phyloP scores from a whole-genome alignment of 2,113 vertebrate genomes.

The Potamarius usumacintae region DNA sequence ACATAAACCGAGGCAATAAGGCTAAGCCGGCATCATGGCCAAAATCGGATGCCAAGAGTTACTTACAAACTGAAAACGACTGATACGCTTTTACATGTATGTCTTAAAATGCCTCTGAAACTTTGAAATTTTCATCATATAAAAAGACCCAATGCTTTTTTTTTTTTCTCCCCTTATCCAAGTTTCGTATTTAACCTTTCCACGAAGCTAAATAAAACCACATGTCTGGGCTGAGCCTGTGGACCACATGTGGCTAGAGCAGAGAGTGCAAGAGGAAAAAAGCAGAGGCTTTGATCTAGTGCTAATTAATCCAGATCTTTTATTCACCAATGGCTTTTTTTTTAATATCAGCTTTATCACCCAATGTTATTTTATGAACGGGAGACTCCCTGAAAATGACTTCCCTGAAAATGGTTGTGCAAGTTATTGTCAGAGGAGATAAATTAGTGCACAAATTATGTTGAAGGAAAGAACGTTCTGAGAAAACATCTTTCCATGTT shows the following conservation, averaged over 20 bases:
- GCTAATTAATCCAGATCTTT: slow-evolving; percentile 62
- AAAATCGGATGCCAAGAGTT: slow-evolving; percentile 43
- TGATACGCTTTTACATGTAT: slow-evolving; percentile 50
- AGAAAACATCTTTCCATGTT: background rate
- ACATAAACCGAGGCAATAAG: slow-evolving; percentile 50
- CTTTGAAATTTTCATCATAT: slow-evolving; percentile 58
- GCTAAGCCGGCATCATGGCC: slow-evolving; percentile 37
- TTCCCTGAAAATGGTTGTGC: slow-evolving; percentile 10
- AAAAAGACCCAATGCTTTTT: slow-evolving; percentile 61
- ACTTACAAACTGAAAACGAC: slow-evolving; percentile 40
- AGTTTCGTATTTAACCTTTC: slow-evolving; percentile 75
- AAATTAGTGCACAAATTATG: slow-evolving; percentile 14
- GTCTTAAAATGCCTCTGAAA: slow-evolving; percentile 60
- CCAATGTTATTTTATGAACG: slow-evolving; percentile 38
- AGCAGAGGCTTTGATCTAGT: slow-evolving; percentile 57
- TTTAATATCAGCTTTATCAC: slow-evolving; percentile 46
- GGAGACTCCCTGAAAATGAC: slow-evolving; percentile 25
- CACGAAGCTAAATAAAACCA: slow-evolving; percentile 73
- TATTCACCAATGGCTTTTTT: slow-evolving; percentile 47
- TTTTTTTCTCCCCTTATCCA: slow-evolving; percentile 60
- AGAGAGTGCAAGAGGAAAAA: slow-evolving; percentile 36
- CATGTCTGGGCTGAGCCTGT: slow-evolving; percentile 67
- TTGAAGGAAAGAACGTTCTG: background rate
- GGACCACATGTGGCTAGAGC: slow-evolving; percentile 63
- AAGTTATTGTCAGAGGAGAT: slow-evolving; percentile 4